These are phyloP conservation scores for Lasioglossum marginatum DNA, from an alignment of 2,888 invertebrate genomes.

Conservation along the genomic window DNA sequence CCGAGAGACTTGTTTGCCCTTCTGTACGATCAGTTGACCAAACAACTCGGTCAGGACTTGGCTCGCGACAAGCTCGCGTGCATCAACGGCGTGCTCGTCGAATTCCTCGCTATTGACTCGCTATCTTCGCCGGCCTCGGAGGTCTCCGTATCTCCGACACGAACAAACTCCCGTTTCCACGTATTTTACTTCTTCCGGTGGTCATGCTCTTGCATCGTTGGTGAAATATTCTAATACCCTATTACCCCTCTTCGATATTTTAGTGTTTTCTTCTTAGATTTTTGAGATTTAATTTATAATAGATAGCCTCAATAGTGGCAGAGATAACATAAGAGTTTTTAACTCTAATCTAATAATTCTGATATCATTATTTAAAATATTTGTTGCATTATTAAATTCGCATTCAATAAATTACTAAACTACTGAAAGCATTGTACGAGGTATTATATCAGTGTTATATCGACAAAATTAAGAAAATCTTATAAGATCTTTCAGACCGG, in stretches of 20 bases:
- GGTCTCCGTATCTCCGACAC: background rate
- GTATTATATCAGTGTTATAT: too few species aligned
- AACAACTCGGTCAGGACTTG: constrained; percentile 53
- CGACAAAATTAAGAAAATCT: too few species aligned
- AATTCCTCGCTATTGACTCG: constrained; percentile 21
- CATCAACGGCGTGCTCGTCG: background rate
- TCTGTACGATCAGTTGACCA: constrained; percentile 70
- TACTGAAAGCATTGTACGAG: too few species aligned
- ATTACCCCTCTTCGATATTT: too few species aligned
- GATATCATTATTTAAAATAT: too few species aligned
- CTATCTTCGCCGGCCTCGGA: background rate
- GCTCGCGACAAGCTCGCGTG: constrained; percentile 25
- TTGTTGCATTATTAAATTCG: too few species aligned
- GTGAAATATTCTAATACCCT: background rate
- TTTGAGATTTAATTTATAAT: background rate
- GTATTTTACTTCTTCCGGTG: background rate
- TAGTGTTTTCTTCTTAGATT: too few species aligned
- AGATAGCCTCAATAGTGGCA: background rate
- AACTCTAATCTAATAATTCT: too few species aligned
- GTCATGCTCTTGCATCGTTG: background rate
- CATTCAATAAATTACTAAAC: too few species aligned
- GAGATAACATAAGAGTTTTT: too few species aligned
- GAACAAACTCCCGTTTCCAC: background rate
- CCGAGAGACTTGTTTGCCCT: constrained; percentile 69
- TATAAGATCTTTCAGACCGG: too few species aligned